Percentiles rank a stretch among this genome's conserved stretches.
These are phyloP conservation scores for Myrmecophaga tridactyla DNA, from an alignment of 2,113 vertebrate species.

Conservation along the genomic window DNA sequence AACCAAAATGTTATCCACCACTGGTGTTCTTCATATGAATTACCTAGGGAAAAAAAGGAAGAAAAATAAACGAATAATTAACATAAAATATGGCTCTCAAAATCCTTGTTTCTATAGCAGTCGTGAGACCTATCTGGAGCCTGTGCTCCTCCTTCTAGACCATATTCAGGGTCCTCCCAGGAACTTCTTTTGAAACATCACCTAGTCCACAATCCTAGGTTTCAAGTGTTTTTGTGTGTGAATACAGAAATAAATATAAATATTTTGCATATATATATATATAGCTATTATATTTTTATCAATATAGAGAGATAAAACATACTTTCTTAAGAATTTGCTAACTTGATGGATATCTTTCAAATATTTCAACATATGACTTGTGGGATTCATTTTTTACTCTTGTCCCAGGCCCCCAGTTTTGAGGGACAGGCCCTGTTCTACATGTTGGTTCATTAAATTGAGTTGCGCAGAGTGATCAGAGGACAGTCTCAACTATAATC, in stretches of 20 bases:
- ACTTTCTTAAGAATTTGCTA: background rate
- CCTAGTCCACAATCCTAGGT: background rate
- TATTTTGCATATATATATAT: too few species aligned
- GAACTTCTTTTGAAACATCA: background rate
- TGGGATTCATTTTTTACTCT: too few species aligned
- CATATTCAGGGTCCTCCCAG: background rate
- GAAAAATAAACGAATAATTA: background rate
- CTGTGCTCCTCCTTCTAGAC: background rate
- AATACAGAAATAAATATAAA: too few species aligned
- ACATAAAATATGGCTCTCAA: background rate
- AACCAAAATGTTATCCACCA: background rate
- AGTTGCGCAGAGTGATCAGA: background rate
- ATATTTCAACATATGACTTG: too few species aligned
- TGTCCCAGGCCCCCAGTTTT: too few species aligned
- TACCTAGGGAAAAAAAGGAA: background rate
- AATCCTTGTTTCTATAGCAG: background rate
- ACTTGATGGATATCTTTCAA: too few species aligned
- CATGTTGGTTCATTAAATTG: background rate
- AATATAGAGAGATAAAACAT: too few species aligned
- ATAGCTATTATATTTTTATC: too few species aligned
- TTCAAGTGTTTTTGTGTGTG: background rate
- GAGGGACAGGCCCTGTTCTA: background rate
- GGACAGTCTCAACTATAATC: background rate
- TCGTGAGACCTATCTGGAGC: background rate
- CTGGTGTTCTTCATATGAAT: background rate